phyloP scores from a whole-genome alignment of 1,140 invertebrate species.

The Melipona quadrifasciata region DNA sequence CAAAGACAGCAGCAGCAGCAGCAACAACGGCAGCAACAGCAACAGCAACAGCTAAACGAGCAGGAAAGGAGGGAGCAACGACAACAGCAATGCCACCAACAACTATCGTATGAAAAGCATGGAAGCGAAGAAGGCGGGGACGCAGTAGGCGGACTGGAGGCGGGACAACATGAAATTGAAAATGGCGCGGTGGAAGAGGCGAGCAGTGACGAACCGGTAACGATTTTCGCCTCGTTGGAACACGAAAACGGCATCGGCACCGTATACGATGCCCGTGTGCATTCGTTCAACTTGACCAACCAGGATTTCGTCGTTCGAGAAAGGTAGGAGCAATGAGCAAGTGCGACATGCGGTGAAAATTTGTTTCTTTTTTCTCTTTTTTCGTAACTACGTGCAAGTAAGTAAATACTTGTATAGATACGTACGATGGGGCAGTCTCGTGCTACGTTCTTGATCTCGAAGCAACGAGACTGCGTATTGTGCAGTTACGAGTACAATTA shows the following conservation, averaged over 20 bases:
- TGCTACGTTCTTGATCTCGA: not conserved
- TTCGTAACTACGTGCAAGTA: too few species aligned
- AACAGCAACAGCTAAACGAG: slow-evolving; percentile 8
- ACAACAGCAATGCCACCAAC: not conserved
- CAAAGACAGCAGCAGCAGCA: not conserved
- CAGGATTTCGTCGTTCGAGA: slow-evolving; percentile 65
- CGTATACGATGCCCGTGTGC: slow-evolving; percentile 52
- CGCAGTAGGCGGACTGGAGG: slow-evolving; percentile 79
- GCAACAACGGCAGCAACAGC: slow-evolving; percentile 3
- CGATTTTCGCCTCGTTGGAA: slow-evolving; percentile 54
- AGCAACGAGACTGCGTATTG: not conserved
- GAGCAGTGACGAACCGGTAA: slow-evolving; percentile 61
- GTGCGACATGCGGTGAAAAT: too few species aligned
- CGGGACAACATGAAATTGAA: slow-evolving; percentile 79
- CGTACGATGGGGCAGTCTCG: not conserved
- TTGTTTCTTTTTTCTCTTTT: too few species aligned
- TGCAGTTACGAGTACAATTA: too few species aligned
- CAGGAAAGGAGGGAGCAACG: too few species aligned
- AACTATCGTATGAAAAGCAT: slow-evolving; percentile 71
- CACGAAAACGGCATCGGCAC: slow-evolving; percentile 48
- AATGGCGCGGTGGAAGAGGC: slow-evolving; percentile 77
- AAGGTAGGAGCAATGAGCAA: slow-evolving; percentile 58
- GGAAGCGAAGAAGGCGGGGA: slow-evolving; percentile 75
- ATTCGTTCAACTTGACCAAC: slow-evolving; percentile 64
- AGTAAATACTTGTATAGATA: too few species aligned